Base-by-base conservation (phyloP, 2,797 vertebrate genomes). In the Psittacula echo region DNA sequence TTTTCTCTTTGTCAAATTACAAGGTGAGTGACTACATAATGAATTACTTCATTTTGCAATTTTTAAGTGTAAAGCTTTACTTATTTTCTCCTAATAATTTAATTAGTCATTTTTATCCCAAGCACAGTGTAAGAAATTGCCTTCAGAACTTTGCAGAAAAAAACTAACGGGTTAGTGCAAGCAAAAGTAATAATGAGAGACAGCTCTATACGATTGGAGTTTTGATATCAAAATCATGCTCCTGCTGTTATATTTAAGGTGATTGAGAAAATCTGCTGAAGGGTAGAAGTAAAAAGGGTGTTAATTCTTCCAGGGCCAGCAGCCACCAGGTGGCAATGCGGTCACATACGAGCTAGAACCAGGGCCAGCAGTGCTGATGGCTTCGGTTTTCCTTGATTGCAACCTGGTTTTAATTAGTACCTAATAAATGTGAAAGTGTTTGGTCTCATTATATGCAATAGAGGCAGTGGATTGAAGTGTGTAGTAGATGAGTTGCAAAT, bases 311-410 rank as follows among this genome's bases (percentile, higher is more conserved):
- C 7, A 67, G 44, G 0, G 6, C 9, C 44, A 58, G 62, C 45
- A 34, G 66, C 86, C 44, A 0, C 30, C 61, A 60, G 92, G 30
- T 71, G 80, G 56, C 32, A 24, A 54, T 8, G 37, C 12, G 39
- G 20, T 29, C 9, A 6, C 3, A 1, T 1, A 2, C 0, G 0
- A 4, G 4, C n/a, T 48, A 6, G 14, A 54, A 21, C 6, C 22
- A 4, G 45, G 5, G 29, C 30, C 15, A 32, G 1, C 3, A 13
- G 11, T 3, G 8, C 39, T 6, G 15, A 10, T 34, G n/a, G 5
- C 10, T 48, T 11, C 32, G 11, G 10, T 22, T 65, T 78, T 23
- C n/a, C 48, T 44, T 67, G 41, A 16, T 24, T 21, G 2, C 27
- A 29, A 22, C 54, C 14, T 44, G 15, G 0, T 14, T 30, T 71